Conservation (phyloP, 1,140 invertebrate species). For the Drosophila nasuta region DNA sequence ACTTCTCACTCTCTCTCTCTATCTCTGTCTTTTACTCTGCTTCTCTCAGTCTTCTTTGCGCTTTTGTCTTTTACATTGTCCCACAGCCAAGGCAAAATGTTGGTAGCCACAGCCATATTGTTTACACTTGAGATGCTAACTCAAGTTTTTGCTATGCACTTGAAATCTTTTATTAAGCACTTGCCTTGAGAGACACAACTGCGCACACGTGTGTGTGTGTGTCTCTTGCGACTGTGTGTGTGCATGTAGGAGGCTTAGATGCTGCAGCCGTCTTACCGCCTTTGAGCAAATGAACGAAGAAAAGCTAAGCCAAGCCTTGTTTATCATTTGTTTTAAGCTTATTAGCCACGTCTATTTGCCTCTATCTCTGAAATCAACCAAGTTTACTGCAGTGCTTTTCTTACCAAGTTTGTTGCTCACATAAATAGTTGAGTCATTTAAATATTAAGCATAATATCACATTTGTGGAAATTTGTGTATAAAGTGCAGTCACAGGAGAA, state of each 20-base stretch:
- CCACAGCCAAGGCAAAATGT: constrained; percentile 59
- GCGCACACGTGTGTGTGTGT: neutral
- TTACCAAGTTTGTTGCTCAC: neutral
- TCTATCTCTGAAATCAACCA: neutral
- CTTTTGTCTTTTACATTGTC: constrained; percentile 46
- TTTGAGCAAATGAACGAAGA: constrained; percentile 5
- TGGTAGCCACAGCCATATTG: constrained; percentile 44
- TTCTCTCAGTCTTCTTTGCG: constrained; percentile 13
- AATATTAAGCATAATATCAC: neutral
- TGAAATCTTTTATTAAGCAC: constrained; percentile 61
- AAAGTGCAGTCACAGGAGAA: too few relatives aligned
- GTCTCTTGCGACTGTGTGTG: neutral
- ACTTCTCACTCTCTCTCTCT: neutral
- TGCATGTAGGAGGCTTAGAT: constrained; percentile 4
- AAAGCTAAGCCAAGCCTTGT: neutral
- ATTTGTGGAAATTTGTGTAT: neutral
- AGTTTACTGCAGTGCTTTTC: too few relatives aligned
- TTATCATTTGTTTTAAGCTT: constrained; percentile 27
- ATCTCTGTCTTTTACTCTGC: neutral
- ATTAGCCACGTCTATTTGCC: constrained; percentile 14
- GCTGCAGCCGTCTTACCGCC: neutral
- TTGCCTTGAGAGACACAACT: constrained; percentile 29
- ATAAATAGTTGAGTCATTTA: neutral
- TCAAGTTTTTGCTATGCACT: constrained; percentile 63
- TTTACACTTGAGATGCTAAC: constrained; percentile 57